Conservation (phyloP, 2,888 invertebrate genomes). For the Siphlonurus alternatus region DNA sequence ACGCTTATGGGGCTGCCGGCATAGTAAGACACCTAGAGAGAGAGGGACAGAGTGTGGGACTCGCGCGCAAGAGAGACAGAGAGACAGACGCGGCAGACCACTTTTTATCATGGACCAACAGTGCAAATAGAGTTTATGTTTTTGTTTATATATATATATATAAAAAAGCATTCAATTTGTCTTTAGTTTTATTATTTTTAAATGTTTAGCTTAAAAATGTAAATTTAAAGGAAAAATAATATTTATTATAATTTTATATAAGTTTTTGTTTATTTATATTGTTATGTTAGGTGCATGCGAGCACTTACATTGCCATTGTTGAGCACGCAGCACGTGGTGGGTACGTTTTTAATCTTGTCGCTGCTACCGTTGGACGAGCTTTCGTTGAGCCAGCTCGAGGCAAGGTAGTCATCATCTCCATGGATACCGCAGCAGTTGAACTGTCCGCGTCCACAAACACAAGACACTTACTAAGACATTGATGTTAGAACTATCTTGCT, state of each 20-base stretch:
- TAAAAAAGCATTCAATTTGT: too few relatives aligned
- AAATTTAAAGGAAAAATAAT: too few relatives aligned
- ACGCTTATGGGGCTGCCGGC: conserved; percentile 27
- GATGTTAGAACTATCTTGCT: not conserved
- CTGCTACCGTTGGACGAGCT: conserved; percentile 22
- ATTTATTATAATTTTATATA: too few relatives aligned
- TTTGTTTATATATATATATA: too few relatives aligned
- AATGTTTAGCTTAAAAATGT: too few relatives aligned
- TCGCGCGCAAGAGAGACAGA: too few relatives aligned
- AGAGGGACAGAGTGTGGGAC: not conserved
- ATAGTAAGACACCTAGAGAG: conserved; percentile 20
- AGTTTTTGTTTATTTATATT: too few relatives aligned
- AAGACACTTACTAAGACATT: not conserved
- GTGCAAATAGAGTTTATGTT: too few relatives aligned
- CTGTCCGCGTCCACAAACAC: not conserved
- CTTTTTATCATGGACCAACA: too few relatives aligned
- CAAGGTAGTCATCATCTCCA: conserved; percentile 26
- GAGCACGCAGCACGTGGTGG: conserved; percentile 25
- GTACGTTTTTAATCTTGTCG: conserved; percentile 21
- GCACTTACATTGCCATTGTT: conserved; percentile 22
- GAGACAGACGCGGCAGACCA: too few relatives aligned
- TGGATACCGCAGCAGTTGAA: conserved; percentile 29
- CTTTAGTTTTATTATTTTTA: too few relatives aligned
- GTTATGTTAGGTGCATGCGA: too few relatives aligned
- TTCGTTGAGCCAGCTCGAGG: conserved; percentile 28